Evolutionary conservation across 2,113 vertebrate species (phyloP), one percentile per base, ranked within the genome.

Genomic region (Pitta sordida): DNA sequence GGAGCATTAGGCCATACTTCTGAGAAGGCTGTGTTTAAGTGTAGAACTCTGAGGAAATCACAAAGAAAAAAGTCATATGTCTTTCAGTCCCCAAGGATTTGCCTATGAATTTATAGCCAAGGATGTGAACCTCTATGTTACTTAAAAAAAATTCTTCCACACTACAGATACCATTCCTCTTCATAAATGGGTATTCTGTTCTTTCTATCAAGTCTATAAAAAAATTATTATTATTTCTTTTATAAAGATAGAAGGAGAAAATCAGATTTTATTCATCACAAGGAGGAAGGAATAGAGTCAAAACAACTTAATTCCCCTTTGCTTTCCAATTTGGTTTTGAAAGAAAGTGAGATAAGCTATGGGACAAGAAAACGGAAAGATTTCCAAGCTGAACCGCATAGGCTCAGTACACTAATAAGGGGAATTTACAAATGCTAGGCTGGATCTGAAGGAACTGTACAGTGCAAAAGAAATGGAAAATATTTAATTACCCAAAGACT

Each of bases 101-200:
- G 43, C 58, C 44, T 71, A 90, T 41, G 43, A 88, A 83, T 94
- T 95, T 88, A 93, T 68, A 68, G 83, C 64, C 48, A 83, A 75
- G 58, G 70, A 82, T 0, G 0, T 90, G 76, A 91, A 88, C 53
- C n/a, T 84, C 60, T 70, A 76, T 19, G 39, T 78, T 74, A 71
- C 22, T 83, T 60, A 36, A 90, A 86, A 83, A 4, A 80, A 91
- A 70, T 44, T 93, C 37, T 89, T 87, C 65, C 41, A 48, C 24
- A 62, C 27, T 39, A 76, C 39, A 82, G 78, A 48, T 52, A 56
- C 9, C 24, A 56, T 14, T 86, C 22, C 19, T 75, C 19, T 86
- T 92, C 56, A 55, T n/a, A 63, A 92, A 27, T 9, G 4, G 59
- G 16, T 10, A 36, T 5, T 58, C 55, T 69, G 41, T 23, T 56